These are phyloP conservation scores for Scelioninae gen. 2 DNA, from an alignment of 2,888 invertebrate species.

Conservation along the genomic window DNA sequence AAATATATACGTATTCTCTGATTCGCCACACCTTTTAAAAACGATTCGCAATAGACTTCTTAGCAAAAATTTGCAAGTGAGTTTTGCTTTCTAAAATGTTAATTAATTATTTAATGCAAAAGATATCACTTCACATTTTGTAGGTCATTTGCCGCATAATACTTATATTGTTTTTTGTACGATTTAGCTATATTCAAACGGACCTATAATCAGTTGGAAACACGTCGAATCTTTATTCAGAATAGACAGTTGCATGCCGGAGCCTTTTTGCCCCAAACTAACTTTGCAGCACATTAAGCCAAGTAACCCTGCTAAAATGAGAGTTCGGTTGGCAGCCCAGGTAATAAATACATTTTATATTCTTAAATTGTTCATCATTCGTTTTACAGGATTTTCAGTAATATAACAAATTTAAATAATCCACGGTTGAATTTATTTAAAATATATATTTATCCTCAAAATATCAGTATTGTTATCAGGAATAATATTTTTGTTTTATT, in stretches of 20 bases:
- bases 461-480: too few species aligned
- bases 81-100: not conserved
- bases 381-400: too few species aligned
- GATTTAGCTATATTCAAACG: constrained; percentile 2
- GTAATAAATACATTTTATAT: too few species aligned
- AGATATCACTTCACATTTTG: too few species aligned
- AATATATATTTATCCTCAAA: too few species aligned
- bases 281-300: constrained; percentile 6
- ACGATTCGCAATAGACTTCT: constrained; percentile 18
- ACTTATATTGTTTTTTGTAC: too few species aligned
- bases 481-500: too few species aligned
- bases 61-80: constrained; percentile 9
- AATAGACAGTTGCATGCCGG: not conserved
- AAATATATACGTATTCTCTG: constrained; percentile 57
- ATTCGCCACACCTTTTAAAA: constrained; percentile 56
- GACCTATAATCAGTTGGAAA: constrained; percentile 7
- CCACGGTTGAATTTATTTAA: too few species aligned
- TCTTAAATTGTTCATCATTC: too few species aligned
- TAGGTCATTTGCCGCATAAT: too few species aligned
- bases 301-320: too few species aligned
- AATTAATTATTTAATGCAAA: not conserved
- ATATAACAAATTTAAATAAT: too few species aligned
- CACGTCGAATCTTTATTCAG: not conserved
- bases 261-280: constrained; percentile 9
- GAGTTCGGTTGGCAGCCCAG: constrained; percentile 20